A percentile compares a stretch with the other conserved stretches of the same genome.
Evolutionary conservation across 2,888 invertebrate genomes (phyloP).

Genomic region (Anodontia alba): DNA sequence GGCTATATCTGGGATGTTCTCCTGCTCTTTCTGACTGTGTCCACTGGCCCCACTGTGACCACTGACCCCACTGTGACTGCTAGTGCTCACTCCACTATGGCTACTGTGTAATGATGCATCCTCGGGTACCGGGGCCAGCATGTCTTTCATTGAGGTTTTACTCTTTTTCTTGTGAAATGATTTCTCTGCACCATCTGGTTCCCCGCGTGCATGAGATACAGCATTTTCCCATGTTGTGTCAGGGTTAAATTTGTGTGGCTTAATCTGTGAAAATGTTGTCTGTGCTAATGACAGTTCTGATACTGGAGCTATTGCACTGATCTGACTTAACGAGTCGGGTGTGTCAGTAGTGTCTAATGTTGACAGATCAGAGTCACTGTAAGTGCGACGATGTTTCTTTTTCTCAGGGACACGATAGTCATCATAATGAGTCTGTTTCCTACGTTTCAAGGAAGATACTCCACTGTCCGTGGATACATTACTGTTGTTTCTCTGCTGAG

Average conservation of each 20-base stretch:
- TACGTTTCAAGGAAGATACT: slow-evolving; percentile 51
- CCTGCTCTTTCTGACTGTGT: slow-evolving; percentile 45
- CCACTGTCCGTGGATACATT: slow-evolving; percentile 55
- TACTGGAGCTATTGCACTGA: slow-evolving; percentile 76
- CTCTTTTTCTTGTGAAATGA: slow-evolving; percentile 69
- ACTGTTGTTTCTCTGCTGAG: slow-evolving; percentile 54
- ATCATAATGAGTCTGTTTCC: slow-evolving; percentile 46
- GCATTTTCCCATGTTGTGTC: slow-evolving; percentile 80
- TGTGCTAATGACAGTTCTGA: slow-evolving; percentile 68
- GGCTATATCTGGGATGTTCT: slow-evolving; percentile 42
- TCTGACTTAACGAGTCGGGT: slow-evolving; percentile 77
- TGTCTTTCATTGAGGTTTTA: slow-evolving; percentile 40
- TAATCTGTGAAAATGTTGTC: slow-evolving; percentile 62
- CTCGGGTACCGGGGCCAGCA: slow-evolving; percentile 49
- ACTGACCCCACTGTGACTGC: slow-evolving; percentile 55
- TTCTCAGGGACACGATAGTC: slow-evolving; percentile 10
- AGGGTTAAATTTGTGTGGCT: slow-evolving; percentile 44
- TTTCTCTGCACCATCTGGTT: slow-evolving; percentile 81
- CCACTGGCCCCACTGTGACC: slow-evolving; percentile 42
- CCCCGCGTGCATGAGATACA: slow-evolving; percentile 77
- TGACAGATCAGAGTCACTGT: slow-evolving; percentile 64
- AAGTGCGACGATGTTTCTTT: slow-evolving; percentile 34
- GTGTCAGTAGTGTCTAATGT: slow-evolving; percentile 69
- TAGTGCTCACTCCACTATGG: not conserved
- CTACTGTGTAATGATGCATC: slow-evolving; percentile 47